Percentiles rank a stretch among this genome's conserved stretches.
Evolutionary conservation across 2,888 invertebrate species (phyloP).

Genomic region (Meganola albula): DNA sequence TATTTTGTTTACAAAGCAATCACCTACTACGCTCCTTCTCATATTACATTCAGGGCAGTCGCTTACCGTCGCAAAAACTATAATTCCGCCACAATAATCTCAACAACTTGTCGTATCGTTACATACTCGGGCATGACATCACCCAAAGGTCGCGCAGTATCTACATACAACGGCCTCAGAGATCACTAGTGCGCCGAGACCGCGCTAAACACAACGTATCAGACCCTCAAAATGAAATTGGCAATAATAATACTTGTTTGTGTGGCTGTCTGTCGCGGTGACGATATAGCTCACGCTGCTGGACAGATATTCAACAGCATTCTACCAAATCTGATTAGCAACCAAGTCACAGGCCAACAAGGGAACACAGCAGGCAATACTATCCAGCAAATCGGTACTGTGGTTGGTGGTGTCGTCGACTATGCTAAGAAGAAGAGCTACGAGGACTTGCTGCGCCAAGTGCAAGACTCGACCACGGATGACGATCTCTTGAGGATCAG

Average conservation of each 20-base stretch:
- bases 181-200: slow-evolving; percentile 68
- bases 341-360: slow-evolving; percentile 56
- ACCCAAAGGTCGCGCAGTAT: slow-evolving; percentile 64
- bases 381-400: slow-evolving; percentile 62
- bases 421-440: slow-evolving; percentile 71
- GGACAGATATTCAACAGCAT: slow-evolving; percentile 69
- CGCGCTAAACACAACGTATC: slow-evolving; percentile 56
- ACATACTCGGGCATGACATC: slow-evolving; percentile 57
- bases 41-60: slow-evolving; percentile 41
- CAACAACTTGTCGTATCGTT: slow-evolving; percentile 53
- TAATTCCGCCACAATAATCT: slow-evolving; percentile 54
- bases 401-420: slow-evolving; percentile 69
- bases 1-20: slow-evolving; percentile 42
- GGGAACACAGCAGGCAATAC: slow-evolving; percentile 64
- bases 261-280: slow-evolving; percentile 48
- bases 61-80: slow-evolving; percentile 52
- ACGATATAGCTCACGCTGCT: slow-evolving; percentile 61
- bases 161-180: slow-evolving; percentile 45
- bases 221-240: slow-evolving; percentile 52
- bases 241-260: slow-evolving; percentile 45
- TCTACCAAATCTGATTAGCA: slow-evolving; percentile 59
- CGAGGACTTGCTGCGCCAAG: slow-evolving; percentile 60
- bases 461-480: slow-evolving; percentile 78
- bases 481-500: slow-evolving; percentile 82
- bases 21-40: slow-evolving; percentile 23